Evolutionary conservation across 2,888 invertebrate species (phyloP).

Genomic region (Criorhina ranunculi): DNA sequence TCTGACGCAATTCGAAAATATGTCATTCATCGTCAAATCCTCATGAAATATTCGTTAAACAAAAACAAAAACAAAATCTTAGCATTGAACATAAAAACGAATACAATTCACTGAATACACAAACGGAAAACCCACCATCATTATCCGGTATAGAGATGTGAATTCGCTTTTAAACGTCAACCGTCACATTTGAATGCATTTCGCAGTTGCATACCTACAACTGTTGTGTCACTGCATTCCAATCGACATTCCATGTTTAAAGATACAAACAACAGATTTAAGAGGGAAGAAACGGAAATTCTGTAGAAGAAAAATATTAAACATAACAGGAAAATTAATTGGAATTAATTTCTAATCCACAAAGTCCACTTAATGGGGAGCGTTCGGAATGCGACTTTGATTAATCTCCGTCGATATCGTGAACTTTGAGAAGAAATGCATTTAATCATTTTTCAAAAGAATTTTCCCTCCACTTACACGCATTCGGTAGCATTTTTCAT

Average conservation of each 20-base stretch:
- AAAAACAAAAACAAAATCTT: neutral
- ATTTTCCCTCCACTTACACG: constrained; percentile 49
- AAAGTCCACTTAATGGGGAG: constrained; percentile 66
- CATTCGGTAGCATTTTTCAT: constrained; percentile 64
- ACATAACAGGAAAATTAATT: constrained; percentile 66
- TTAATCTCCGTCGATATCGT: constrained; percentile 62
- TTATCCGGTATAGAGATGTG: constrained; percentile 51
- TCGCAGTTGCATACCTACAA: constrained; percentile 1
- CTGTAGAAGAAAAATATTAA: constrained; percentile 34
- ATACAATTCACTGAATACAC: constrained; percentile 14
- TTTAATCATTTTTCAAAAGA: constrained; percentile 67
- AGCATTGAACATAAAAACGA: constrained; percentile 1
- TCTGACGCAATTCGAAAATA: constrained; percentile 20
- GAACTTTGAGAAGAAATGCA: constrained; percentile 63
- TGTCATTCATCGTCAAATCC: neutral
- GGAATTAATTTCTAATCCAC: constrained; percentile 70
- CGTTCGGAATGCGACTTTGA: constrained; percentile 65
- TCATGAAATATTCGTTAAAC: neutral
- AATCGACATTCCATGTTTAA: constrained; percentile 30
- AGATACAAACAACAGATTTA: constrained; percentile 33
- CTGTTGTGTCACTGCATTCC: constrained; percentile 42
- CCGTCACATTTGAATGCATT: constrained; percentile 54
- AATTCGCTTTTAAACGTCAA: constrained; percentile 30
- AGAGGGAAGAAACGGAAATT: constrained; percentile 7
- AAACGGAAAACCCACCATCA: constrained; percentile 41